Evolutionary conservation across 2,797 vertebrate species (phyloP).

Genomic region (Hoplostethus mediterraneus): DNA sequence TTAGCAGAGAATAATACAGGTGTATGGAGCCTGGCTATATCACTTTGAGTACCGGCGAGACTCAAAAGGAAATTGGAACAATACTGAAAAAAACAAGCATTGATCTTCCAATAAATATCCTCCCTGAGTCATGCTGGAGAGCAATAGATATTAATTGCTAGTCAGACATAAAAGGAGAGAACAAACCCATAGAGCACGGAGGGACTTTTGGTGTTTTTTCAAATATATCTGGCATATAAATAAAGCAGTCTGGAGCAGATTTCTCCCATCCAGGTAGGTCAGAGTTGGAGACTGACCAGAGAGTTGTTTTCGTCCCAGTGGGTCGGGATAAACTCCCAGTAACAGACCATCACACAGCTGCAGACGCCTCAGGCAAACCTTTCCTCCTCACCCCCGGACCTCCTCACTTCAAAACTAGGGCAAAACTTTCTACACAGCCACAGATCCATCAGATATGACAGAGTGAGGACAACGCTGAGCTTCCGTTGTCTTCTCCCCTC

Average conservation of each 20-base stretch:
- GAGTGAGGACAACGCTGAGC: conserved; percentile 67
- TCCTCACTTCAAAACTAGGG: conserved; percentile 75
- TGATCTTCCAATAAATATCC: conserved; percentile 77
- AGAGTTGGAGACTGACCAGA: conserved; percentile 75
- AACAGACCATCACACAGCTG: conserved; percentile 80
- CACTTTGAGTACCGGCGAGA: conserved; percentile 71
- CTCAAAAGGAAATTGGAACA: conserved; percentile 80
- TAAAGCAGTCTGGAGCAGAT: conserved; percentile 43
- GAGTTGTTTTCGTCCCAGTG: conserved; percentile 70
- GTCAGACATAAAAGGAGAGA: conserved; percentile 50
- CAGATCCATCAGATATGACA: conserved; percentile 79
- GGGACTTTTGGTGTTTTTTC: conserved; percentile 1
- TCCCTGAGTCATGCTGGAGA: conserved; percentile 65
- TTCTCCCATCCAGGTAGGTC: conserved; percentile 61
- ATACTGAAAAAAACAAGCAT: conserved; percentile 76
- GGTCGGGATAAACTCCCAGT: conserved; percentile 65
- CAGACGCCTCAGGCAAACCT: conserved; percentile 76
- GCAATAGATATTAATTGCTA: conserved; percentile 71
- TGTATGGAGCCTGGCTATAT: conserved; percentile 54
- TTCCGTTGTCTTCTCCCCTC: conserved; percentile 34
- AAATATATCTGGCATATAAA: background rate
- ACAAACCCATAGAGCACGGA: conserved; percentile 19
- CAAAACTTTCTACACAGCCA: conserved; percentile 72
- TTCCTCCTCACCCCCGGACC: conserved; percentile 76
- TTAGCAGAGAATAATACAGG: conserved; percentile 37